These are phyloP conservation scores for Catalaphyllia jardinei DNA, from an alignment of 64 coral and sea anemone genomes.

Conservation along the genomic window DNA sequence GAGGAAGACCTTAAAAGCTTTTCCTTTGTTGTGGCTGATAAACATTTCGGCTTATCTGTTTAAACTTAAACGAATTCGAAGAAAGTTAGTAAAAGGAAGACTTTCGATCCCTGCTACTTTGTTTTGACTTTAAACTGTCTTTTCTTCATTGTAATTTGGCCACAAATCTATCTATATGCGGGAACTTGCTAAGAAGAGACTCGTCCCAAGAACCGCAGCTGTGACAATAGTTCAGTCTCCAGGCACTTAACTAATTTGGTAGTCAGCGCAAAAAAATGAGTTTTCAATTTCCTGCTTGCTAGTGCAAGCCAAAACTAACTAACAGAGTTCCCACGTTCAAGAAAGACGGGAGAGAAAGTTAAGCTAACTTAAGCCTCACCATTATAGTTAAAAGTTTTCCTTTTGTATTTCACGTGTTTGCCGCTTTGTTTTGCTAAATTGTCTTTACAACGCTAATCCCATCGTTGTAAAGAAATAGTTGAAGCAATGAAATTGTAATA, in stretches of 20 bases:
- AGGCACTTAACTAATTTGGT: conserved; percentile 20
- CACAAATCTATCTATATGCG: not conserved
- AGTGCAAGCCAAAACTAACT: not conserved
- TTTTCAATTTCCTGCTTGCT: conserved; percentile 8
- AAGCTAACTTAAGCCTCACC: conserved; percentile 31
- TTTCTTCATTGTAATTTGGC: not conserved
- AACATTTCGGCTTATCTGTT: conserved; percentile 64
- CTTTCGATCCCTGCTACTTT: not conserved
- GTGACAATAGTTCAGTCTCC: not conserved
- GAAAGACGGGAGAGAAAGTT: not conserved
- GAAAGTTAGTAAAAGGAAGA: not conserved
- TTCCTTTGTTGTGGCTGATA: conserved; percentile 65
- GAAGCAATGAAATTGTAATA: conserved; percentile 86
- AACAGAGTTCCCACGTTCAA: conserved; percentile 13
- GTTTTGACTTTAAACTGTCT: not conserved
- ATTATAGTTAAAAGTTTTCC: not conserved
- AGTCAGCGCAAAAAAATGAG: conserved; percentile 20
- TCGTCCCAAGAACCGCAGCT: not conserved
- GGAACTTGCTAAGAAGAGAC: not conserved
- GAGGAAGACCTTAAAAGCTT: conserved; percentile 75
- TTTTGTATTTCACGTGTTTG: conserved; percentile 53
- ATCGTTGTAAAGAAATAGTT: conserved; percentile 60
- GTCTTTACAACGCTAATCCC: conserved; percentile 34
- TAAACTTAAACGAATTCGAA: not conserved
- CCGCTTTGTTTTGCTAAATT: conserved; percentile 52